A percentile compares a stretch with the other conserved stretches of the same genome.
Conservation (phyloP, 2,797 vertebrate species). For the Myioborus miniatus region DNA sequence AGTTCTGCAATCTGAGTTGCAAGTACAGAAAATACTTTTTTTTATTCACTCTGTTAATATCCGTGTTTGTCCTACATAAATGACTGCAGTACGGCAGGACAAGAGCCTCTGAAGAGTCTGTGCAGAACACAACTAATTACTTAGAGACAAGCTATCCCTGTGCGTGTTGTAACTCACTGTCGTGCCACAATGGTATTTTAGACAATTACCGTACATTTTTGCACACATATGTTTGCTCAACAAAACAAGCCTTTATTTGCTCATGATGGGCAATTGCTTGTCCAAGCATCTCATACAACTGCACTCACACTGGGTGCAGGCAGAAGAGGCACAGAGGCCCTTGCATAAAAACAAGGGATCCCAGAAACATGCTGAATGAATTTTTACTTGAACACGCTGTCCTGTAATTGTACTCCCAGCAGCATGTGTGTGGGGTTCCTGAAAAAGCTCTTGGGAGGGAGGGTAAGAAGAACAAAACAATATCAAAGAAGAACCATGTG, state of each 20-base stretch:
- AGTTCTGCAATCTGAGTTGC: neutral
- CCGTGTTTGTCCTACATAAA: neutral
- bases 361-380: conserved; percentile 24
- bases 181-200: neutral
- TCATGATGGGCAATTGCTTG: neutral
- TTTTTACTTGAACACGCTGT: neutral
- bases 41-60: neutral
- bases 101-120: neutral
- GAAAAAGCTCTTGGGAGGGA: conserved; percentile 17
- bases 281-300: neutral
- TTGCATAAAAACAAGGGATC: neutral
- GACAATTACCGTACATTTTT: neutral
- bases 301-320: neutral
- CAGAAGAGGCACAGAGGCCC: neutral
- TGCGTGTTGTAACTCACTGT: neutral
- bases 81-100: neutral
- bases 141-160: neutral
- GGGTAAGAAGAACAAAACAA: neutral
- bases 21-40: neutral
- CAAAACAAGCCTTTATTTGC: conserved; percentile 6
- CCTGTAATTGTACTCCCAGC: conserved; percentile 5
- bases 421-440: neutral
- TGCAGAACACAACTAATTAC: neutral
- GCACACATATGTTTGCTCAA: neutral
- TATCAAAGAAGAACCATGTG: conserved; percentile 25